A percentile compares a stretch with the other conserved stretches of the same genome.
phyloP scores from a whole-genome alignment of 2,797 vertebrate species.

The Neosilurus hyrtlii region DNA sequence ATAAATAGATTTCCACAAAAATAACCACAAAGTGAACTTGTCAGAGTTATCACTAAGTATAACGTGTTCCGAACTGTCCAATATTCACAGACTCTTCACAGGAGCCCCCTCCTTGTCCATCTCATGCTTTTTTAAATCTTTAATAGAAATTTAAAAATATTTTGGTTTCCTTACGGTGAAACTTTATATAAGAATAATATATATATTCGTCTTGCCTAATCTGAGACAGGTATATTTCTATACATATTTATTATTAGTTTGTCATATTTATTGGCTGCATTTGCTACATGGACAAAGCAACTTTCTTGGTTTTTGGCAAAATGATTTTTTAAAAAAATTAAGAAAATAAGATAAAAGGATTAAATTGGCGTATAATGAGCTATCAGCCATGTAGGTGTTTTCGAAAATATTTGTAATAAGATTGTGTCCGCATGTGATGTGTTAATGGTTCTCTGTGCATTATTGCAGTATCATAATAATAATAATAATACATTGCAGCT shows the following conservation, averaged over 20 bases:
- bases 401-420: neutral
- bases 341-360: neutral
- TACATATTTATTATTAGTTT: neutral
- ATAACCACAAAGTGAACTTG: neutral
- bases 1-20: neutral
- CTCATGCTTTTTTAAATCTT: neutral
- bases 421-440: neutral
- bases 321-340: neutral
- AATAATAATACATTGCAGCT: neutral
- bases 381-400: neutral
- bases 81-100: neutral
- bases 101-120: neutral
- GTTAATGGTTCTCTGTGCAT: neutral
- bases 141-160: neutral
- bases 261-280: neutral
- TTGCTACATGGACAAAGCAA: neutral
- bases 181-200: neutral
- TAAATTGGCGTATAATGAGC: neutral
- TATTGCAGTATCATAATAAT: neutral
- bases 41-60: neutral
- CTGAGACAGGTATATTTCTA: neutral
- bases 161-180: neutral
- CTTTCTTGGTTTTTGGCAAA: neutral
- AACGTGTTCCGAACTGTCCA: neutral
- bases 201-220: neutral